Evolutionary conservation across 2,888 invertebrate genomes (phyloP), one percentile per base, ranked within the genome.

Genomic region (Liopterus haemorrhoidalis): DNA sequence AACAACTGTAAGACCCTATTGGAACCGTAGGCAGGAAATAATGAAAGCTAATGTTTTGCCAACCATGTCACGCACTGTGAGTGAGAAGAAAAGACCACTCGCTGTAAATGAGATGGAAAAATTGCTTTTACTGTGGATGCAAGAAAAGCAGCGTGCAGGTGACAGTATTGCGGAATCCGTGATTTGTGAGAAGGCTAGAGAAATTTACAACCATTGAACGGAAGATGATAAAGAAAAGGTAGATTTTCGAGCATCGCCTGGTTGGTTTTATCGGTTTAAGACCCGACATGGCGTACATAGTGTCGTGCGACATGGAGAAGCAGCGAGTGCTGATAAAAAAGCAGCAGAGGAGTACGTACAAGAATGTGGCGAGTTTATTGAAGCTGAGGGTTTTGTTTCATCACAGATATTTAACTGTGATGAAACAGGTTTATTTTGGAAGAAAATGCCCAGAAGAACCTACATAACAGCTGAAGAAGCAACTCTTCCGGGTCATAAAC

Each of bases 101-200:
- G 37, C 44, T 38, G 39, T 38, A 31, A 44, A 48, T 38, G 48
- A 48, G 39, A 39, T 48, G 44, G 48, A 48, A 31, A 48, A 35
- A 39, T 39, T 48, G 33, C 44, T 48, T 33, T 31, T 31, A 33
- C 44, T 48, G 44, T 48, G 48, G 43, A 48, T 37, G 27, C 36
- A 41, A 28, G 39, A 46, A 24, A 28, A 45, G 37, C 35, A 49
- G 41, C 49, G 54, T 35, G 48, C 57, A 44, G 46, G 57, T 52
- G 49, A 53, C 45, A 49, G 46, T 33, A 53, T 50, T 46, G 42
- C 42, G 37, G 28, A 47, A 43, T 41, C 24, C 36, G 36, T 47
- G 15, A 47, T 47, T 44, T 44, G 48, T 46, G 24, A 47, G 30
- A 48, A 48, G 18, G 44, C 48, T 11, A 44, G 48, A 32, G 24